These are phyloP conservation scores for Deilephila elpenor DNA, from an alignment of 2,888 invertebrate species.

Conservation along the genomic window DNA sequence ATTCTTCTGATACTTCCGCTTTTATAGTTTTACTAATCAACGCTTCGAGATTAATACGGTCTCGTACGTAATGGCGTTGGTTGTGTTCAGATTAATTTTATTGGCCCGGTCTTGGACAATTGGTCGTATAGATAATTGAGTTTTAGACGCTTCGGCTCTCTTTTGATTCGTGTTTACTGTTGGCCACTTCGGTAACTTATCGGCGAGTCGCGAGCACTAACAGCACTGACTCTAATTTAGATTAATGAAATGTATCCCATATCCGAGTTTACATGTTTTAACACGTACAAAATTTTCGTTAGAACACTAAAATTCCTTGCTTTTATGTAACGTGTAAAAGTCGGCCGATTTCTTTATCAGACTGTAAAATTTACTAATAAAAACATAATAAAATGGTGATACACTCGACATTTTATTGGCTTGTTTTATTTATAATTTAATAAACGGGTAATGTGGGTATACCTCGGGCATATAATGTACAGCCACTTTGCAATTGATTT, in stretches of 20 bases:
- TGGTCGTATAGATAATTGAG: slow-evolving; percentile 83
- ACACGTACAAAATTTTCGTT: slow-evolving; percentile 25
- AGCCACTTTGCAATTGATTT: background rate
- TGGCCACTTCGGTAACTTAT: slow-evolving; percentile 66
- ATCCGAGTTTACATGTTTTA: slow-evolving; percentile 16
- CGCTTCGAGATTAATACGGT: slow-evolving; percentile 79
- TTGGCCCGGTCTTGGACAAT: slow-evolving; percentile 76
- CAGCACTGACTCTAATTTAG: slow-evolving; percentile 61
- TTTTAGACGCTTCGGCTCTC: slow-evolving; percentile 69
- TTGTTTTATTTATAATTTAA: slow-evolving; percentile 28
- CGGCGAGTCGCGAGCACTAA: slow-evolving; percentile 49
- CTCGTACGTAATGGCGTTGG: slow-evolving; percentile 78
- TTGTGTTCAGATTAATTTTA: slow-evolving; percentile 80
- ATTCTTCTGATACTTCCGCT: slow-evolving; percentile 84
- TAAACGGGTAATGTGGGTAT: slow-evolving; percentile 18
- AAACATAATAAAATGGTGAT: slow-evolving; percentile 46
- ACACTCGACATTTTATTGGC: slow-evolving; percentile 31
- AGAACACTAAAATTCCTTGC: slow-evolving; percentile 25
- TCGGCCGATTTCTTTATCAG: slow-evolving; percentile 39
- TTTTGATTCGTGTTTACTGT: slow-evolving; percentile 68
- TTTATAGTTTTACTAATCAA: slow-evolving; percentile 85
- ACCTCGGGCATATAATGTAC: slow-evolving; percentile 4
- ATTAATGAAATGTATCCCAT: slow-evolving; percentile 48
- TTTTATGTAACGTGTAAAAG: slow-evolving; percentile 26
- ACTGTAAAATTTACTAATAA: slow-evolving; percentile 51